A percentile compares a stretch with the other conserved stretches of the same genome.
Conservation (phyloP, 64 coral and sea anemone genomes). For the Montipora capricornis region DNA sequence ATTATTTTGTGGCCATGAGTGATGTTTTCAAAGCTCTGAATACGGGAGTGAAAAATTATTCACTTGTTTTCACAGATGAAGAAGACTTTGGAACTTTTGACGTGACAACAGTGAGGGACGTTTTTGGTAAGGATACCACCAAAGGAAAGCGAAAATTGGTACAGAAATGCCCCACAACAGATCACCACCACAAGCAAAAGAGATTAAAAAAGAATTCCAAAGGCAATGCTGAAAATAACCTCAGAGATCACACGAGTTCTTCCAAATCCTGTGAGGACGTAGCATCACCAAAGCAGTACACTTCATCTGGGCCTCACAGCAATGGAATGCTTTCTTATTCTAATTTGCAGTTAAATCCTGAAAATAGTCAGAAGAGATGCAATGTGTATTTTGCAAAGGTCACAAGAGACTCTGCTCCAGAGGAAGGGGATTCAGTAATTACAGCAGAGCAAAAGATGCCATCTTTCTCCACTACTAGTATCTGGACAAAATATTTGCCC, state of each 20-base stretch:
- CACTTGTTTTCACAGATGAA: neutral
- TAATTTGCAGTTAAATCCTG: neutral
- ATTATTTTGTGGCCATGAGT: too few relatives aligned
- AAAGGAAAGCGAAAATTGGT: conserved; percentile 15
- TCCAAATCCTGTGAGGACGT: neutral
- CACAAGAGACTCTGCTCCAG: neutral
- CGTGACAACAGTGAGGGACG: conserved; percentile 23
- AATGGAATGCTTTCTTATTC: neutral
- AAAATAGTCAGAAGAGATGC: neutral
- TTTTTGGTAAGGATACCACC: neutral
- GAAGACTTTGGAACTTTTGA: neutral
- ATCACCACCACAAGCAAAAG: neutral
- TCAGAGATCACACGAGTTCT: neutral
- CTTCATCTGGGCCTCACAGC: neutral
- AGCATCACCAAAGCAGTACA: neutral
- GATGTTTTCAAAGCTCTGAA: too few relatives aligned
- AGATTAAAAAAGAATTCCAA: neutral
- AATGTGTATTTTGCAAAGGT: conserved; percentile 44
- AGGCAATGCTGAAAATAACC: neutral
- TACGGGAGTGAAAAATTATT: neutral
- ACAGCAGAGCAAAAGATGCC: neutral
- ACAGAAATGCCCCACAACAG: neutral
- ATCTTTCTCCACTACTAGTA: neutral
- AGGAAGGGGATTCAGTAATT: neutral
- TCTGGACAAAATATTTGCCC: conserved; percentile 14